Base-by-base conservation (phyloP, 1,140 invertebrate species). In the Varroa destructor region DNA sequence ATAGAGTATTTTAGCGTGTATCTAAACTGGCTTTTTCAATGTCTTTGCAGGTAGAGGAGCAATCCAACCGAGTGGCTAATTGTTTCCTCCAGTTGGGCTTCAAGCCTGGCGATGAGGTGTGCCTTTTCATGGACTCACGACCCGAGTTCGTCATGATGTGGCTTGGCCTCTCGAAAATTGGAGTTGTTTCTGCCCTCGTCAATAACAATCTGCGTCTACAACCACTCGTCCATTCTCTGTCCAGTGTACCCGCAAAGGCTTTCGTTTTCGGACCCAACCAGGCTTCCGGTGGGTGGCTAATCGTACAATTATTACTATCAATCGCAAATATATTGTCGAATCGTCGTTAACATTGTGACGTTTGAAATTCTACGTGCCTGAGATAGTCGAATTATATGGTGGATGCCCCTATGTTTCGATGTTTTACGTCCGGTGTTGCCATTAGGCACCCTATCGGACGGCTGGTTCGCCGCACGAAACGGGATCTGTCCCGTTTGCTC, bases 101-200 rank as follows among this genome's bases (percentile, higher is more conserved):
- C 72, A 81, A 84, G 55, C 83, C 83, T 36, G 89, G 87, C 1
- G 89, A 96, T 77, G 86, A 87, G 6, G 84, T 97, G 12, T 89
- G 89, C 0, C 75, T 98, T 1, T 84, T 91, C 51, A 87, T 96
- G 86, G 90, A 93, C 75, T 88, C 83, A 79, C 81, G 87, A 56
- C 86, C 87, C 0, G 89, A 94, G 78, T 93, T 88, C 78, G 83
- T 90, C 1, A 87, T 85, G 74, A 82, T 89, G 25, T 96, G 92
- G 91, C 79, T 97, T 0, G 93, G 91, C 0, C 78, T 96, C 5
- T 76, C 77, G 1, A 77, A 77, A 72, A 76, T 77, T 14, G 79
- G 79, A 43, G 72, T 78, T 10, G 74, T 79, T 51, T 74, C 78
- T 1, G 78, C 78, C 14, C 75, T 79, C 36, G 76, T 79, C 58